Percentiles rank a stretch among this genome's conserved stretches.
Conservation (phyloP, 2,888 invertebrate species). For the Ischnura elegans region DNA sequence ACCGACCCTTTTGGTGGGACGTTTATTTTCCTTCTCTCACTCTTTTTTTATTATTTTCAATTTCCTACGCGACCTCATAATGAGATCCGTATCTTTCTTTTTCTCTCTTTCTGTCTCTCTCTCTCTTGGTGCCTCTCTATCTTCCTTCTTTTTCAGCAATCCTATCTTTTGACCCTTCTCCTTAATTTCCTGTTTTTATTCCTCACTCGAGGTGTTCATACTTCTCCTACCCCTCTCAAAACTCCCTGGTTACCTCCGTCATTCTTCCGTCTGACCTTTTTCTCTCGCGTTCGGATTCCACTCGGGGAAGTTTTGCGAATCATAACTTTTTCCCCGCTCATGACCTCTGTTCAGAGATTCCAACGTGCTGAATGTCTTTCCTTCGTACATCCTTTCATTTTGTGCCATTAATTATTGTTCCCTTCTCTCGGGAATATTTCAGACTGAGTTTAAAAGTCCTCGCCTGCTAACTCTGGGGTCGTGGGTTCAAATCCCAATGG, state of each 20-base stretch:
- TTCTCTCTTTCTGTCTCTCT: neutral
- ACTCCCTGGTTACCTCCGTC: too few species aligned
- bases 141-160: neutral
- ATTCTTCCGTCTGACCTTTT: neutral
- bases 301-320: neutral
- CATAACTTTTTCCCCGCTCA: neutral
- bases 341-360: neutral
- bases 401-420: neutral
- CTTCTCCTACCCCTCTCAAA: neutral
- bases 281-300: neutral
- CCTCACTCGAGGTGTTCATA: neutral
- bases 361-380: neutral
- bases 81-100: constrained; percentile 32
- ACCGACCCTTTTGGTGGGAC: neutral
- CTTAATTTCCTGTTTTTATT: neutral
- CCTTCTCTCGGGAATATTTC: neutral
- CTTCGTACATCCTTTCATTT: neutral
- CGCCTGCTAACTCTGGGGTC: too few species aligned
- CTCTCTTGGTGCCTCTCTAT: neutral
- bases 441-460: too few species aligned
- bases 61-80: constrained; percentile 52
- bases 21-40: neutral
- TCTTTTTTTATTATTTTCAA: constrained; percentile 42
- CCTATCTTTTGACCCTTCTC: neutral
- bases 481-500: too few species aligned